Evolutionary conservation across 2,797 vertebrate genomes (phyloP).

Genomic region (Pseudochirops cupreus): DNA sequence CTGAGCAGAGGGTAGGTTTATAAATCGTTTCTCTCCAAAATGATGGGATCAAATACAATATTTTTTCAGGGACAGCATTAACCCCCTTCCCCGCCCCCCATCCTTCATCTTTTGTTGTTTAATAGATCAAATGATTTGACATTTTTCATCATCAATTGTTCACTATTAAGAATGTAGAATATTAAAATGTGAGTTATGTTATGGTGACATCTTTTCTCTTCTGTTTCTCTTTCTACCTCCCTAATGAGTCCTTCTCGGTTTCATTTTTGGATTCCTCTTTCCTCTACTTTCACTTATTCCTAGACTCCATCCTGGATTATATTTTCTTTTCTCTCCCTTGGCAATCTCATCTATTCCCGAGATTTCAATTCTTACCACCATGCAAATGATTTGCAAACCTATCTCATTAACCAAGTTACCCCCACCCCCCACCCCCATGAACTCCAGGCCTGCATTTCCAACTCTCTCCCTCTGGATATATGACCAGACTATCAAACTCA

Average conservation of each 20-base stretch:
- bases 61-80: not conserved
- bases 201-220: not conserved
- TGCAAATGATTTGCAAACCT: not conserved
- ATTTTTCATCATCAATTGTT: not conserved
- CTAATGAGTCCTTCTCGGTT: not conserved
- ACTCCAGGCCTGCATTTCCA: not conserved
- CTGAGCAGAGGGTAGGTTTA: constrained; percentile 3
- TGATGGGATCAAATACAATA: not conserved
- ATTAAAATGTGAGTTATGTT: not conserved
- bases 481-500: not conserved
- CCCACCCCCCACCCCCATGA: not conserved
- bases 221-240: not conserved
- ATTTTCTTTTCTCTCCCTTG: not conserved
- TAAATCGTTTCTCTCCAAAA: constrained; percentile 50
- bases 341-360: not conserved
- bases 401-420: not conserved
- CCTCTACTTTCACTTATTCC: not conserved
- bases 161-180: not conserved
- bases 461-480: not conserved
- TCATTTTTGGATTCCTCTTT: not conserved
- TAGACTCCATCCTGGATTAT: not conserved
- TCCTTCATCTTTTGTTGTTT: not conserved
- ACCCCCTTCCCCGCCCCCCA: fast-evolving
- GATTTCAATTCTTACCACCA: not conserved
- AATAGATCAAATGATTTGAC: not conserved